These are phyloP conservation scores for Nanorana parkeri DNA, from an alignment of 2,113 vertebrate genomes.

Conservation along the genomic window DNA sequence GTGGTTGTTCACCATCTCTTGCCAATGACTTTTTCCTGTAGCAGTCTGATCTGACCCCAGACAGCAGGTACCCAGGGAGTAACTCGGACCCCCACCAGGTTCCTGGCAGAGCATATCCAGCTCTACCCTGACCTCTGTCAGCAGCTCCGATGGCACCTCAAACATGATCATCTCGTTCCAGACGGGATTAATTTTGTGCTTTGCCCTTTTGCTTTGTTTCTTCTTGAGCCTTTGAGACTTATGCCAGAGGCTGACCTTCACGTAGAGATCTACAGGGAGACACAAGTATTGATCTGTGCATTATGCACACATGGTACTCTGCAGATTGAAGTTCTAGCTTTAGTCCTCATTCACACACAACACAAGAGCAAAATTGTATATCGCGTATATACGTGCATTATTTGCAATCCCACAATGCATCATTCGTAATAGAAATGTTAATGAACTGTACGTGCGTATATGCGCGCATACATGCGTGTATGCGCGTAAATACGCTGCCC, in stretches of 20 bases:
- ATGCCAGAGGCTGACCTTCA: slow-evolving; percentile 87
- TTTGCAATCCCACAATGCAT: too few relatives aligned
- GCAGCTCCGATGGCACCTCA: slow-evolving; percentile 82
- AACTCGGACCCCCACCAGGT: slow-evolving; percentile 64
- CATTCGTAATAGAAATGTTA: too few relatives aligned
- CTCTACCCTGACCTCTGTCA: slow-evolving; percentile 77
- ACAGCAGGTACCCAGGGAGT: slow-evolving; percentile 73
- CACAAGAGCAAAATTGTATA: too few relatives aligned
- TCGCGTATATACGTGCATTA: too few relatives aligned
- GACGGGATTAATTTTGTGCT: slow-evolving; percentile 88
- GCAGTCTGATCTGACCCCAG: slow-evolving; percentile 75
- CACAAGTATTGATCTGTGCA: neutral
- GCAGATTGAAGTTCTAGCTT: neutral
- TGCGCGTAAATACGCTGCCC: too few relatives aligned
- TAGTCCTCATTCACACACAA: too few relatives aligned
- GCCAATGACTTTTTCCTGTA: slow-evolving; percentile 82
- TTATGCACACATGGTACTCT: neutral
- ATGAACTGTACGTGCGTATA: too few relatives aligned
- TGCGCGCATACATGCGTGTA: too few relatives aligned
- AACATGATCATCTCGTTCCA: slow-evolving; percentile 95
- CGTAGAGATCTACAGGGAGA: slow-evolving; percentile 76
- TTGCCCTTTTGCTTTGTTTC: slow-evolving; percentile 86
- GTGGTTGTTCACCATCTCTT: slow-evolving; percentile 88
- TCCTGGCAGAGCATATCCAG: slow-evolving; percentile 83
- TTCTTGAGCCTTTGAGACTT: slow-evolving; percentile 84